A percentile compares a stretch with the other conserved stretches of the same genome.
These are phyloP conservation scores for Hassar affinis DNA, from an alignment of 2,113 vertebrate genomes.

Conservation along the genomic window DNA sequence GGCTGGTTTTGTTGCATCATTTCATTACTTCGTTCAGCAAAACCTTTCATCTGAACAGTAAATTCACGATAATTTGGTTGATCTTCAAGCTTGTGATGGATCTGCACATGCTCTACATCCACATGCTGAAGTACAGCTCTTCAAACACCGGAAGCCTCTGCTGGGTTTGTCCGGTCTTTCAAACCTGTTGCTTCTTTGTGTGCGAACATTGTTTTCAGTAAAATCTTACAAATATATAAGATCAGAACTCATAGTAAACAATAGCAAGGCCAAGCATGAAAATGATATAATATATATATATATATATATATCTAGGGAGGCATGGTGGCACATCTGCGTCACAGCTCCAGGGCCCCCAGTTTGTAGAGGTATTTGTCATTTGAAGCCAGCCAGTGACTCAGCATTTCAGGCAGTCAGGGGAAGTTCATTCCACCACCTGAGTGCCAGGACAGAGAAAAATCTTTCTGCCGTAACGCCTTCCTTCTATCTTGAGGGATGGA, in stretches of 20 bases:
- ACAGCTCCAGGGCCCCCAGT: neutral
- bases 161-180: neutral
- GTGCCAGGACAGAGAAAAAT: neutral
- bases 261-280: neutral
- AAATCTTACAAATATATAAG: neutral
- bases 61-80: neutral
- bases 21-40: neutral
- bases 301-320: neutral
- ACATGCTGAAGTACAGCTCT: neutral
- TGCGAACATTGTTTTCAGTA: neutral
- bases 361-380: neutral
- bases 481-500: neutral
- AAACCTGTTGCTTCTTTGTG: neutral
- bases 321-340: neutral
- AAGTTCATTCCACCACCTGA: constrained; percentile 1
- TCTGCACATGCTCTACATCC: neutral
- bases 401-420: neutral
- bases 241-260: neutral
- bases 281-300: neutral
- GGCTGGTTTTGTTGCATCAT: neutral
- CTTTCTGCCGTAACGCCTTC: neutral
- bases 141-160: neutral
- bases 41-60: neutral
- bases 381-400: neutral
- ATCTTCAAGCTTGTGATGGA: neutral